Evolutionary conservation across 2,113 vertebrate genomes (phyloP), one percentile per base, ranked within the genome.

Genomic region (Aix galericulata): DNA sequence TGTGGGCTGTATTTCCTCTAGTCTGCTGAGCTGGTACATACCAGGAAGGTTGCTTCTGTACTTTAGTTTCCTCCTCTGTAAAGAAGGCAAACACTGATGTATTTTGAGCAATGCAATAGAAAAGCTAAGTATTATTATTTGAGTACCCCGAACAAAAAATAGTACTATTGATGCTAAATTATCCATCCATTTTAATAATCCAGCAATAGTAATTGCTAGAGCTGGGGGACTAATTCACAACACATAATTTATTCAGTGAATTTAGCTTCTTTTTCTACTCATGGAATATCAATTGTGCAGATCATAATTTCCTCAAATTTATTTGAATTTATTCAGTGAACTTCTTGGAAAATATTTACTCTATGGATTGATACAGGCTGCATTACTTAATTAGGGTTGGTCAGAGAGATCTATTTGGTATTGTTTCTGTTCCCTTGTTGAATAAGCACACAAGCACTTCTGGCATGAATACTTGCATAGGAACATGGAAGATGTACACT

Each of bases 291-390:
- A 91, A 86, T 91, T 82, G n/a, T 85, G 85, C 9, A 38, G 93
- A 87, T 91, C 86, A 91, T 88, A 84, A 90, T 93, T 97, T 96
- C 48, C 50, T 89, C 88, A 96, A 92, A 89, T 97, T 86, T 94
- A 89, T 96, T 92, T 94, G 79, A 94, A 94, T 89, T 91, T 96
- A 69, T 72, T 89, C 62, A 82, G 77, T 84, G 86, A 93, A 86
- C 83, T 95, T 93, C 82, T 96, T 96, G 69, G 93, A 92, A 96
- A 95, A 97, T 96, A 91, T 96, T 96, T 94, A 91, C 89, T 95
- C 78, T 94, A 71, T 93, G 85, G 89, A 93, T 94, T 94, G 94
- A 96, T 96, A 96, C 88, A 95, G 82, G 60, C 84, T 81, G 58
- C 82, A 91, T 96, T 93, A 93, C 76, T 94, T 96, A 95, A 95